A percentile compares a stretch with the other conserved stretches of the same genome.
phyloP scores from a whole-genome alignment of 2,797 vertebrate genomes.

The Syndactyla subalaris region DNA sequence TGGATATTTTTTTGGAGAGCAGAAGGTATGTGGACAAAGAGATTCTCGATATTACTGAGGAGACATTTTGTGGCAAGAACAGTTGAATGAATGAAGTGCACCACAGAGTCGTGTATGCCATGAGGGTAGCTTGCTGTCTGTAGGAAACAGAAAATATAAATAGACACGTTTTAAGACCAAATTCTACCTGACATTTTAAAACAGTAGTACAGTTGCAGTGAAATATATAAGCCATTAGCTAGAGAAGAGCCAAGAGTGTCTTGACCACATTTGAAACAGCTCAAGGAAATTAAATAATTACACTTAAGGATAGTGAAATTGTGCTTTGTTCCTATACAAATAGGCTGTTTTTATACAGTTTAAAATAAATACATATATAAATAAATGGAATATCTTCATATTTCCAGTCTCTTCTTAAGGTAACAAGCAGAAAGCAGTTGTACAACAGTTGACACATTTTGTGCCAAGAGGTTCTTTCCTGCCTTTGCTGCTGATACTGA shows the following conservation, averaged over 20 bases:
- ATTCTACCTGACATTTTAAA: not conserved
- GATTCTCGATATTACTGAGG: not conserved
- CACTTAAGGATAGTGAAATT: not conserved
- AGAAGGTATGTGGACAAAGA: not conserved
- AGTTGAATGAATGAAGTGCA: not conserved
- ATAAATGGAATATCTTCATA: not conserved
- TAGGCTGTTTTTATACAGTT: not conserved
- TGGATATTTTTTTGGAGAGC: not conserved
- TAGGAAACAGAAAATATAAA: not conserved
- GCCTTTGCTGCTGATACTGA: not conserved
- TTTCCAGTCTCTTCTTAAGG: not conserved
- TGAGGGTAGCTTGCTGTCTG: not conserved
- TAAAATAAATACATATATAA: not conserved
- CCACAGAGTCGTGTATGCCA: not conserved
- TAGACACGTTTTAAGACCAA: not conserved
- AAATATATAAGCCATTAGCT: not conserved
- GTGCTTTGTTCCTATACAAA: not conserved
- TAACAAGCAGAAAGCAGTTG: not conserved
- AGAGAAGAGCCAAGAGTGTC: not conserved
- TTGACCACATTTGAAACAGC: not conserved
- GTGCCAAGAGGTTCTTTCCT: not conserved
- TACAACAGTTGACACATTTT: not conserved
- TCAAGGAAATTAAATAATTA: not conserved
- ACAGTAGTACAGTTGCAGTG: not conserved
- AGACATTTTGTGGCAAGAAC: not conserved